Evolutionary conservation across 2,113 vertebrate genomes (phyloP).

Genomic region (Neoarius graeffei): DNA sequence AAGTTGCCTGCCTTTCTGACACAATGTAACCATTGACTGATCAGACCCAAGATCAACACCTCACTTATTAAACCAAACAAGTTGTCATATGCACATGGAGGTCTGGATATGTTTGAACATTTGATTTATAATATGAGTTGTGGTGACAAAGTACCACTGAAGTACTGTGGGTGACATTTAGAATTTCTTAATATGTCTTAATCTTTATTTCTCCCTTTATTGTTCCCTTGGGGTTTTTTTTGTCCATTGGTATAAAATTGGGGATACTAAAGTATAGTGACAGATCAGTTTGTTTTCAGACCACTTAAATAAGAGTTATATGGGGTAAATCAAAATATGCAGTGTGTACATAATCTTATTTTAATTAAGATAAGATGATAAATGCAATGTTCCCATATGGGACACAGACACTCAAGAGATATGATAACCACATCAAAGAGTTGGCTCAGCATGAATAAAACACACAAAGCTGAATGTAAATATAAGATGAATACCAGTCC

Average conservation of each 20-base stretch:
- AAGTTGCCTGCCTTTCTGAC: too few relatives aligned
- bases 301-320: conserved; percentile 41
- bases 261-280: conserved; percentile 17
- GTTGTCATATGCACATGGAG: conserved; percentile 60
- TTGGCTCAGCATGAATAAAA: neutral
- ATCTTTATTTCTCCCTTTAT: neutral
- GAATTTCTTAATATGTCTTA: neutral
- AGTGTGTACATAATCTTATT: neutral
- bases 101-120: conserved; percentile 17
- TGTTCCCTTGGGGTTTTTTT: neutral
- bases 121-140: neutral
- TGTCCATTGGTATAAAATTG: neutral
- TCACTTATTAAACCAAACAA: conserved; percentile 76
- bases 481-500: conserved; percentile 31
- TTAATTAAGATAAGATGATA: conserved; percentile 3
- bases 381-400: neutral
- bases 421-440: conserved; percentile 31
- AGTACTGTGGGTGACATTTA: neutral
- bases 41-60: conserved; percentile 71
- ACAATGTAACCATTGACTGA: conserved; percentile 62
- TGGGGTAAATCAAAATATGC: neutral
- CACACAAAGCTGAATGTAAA: conserved; percentile 16
- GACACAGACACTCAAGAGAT: conserved; percentile 1
- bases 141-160: neutral
- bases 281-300: conserved; percentile 42